Evolutionary conservation across 2,113 vertebrate genomes (phyloP).

Genomic region (Poecilia latipinna): DNA sequence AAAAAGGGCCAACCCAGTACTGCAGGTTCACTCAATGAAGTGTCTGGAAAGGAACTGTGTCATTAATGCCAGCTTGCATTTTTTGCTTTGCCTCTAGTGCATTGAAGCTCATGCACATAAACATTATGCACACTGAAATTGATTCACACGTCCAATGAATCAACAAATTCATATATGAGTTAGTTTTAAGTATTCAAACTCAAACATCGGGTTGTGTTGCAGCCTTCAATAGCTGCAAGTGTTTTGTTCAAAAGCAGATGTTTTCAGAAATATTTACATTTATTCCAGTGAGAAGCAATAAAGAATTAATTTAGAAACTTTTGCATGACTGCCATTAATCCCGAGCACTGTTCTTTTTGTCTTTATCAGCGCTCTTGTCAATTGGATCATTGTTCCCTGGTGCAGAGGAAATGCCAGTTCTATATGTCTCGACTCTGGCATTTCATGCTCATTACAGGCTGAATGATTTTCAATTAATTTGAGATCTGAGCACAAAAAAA

Average conservation of each 20-base stretch:
- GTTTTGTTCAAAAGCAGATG: background rate
- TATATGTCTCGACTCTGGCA: conserved; percentile 71
- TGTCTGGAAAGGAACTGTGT: background rate
- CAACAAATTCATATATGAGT: background rate
- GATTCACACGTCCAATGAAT: background rate
- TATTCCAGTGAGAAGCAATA: background rate
- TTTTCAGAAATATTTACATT: conserved; percentile 1
- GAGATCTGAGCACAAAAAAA: conserved; percentile 59
- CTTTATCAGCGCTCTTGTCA: conserved; percentile 51
- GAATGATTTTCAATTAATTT: conserved; percentile 74
- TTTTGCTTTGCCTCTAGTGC: background rate
- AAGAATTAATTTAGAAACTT: conserved; percentile 2
- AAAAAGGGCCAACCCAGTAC: background rate
- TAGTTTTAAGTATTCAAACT: background rate
- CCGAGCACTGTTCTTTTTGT: conserved; percentile 30
- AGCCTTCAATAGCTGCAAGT: background rate
- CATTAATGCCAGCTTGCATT: background rate
- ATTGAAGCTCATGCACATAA: background rate
- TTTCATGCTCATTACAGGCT: conserved; percentile 73
- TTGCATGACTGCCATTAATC: conserved; percentile 30
- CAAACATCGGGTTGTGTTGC: background rate
- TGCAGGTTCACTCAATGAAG: no score
- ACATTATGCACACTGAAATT: background rate
- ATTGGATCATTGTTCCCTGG: conserved; percentile 53
- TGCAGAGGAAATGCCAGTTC: conserved; percentile 71